Evolutionary conservation across 2,113 vertebrate species (phyloP), one percentile per base, ranked within the genome.

Genomic region (Urocynchramus pylzowi): DNA sequence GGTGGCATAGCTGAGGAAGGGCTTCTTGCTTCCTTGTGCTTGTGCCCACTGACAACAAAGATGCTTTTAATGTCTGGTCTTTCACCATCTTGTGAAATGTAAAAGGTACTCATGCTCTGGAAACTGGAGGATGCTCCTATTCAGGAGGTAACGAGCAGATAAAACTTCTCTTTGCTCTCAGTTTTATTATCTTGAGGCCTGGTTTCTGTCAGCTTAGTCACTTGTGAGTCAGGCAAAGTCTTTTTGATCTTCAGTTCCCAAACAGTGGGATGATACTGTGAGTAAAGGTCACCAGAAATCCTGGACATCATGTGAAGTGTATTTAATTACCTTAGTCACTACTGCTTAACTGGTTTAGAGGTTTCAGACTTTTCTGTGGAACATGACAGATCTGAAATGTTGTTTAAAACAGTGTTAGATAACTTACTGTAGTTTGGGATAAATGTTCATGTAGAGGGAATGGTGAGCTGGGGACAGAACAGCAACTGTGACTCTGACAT

Each of bases 261-360:
- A 68, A 53, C 42, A 44, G 50, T 69, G 0, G 28, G 31, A 86
- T 64, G 68, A 53, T 88, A 27, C 1, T 77, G 71, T 89, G 90
- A 89, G 37, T 83, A 95, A 95, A 95, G 86, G 91, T 97, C 89
- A 83, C 52, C 69, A 88, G 92, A 90, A 91, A 84, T 76, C 61
- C 76, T 87, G 90, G 90, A 79, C 87, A 45, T 87, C 42, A 9
- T 27, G 35, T 63, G 83, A 79, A 92, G 24, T 65, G 28, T 16
- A 8, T 45, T 54, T 95, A 64, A 74, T 87, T 85, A 15, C 68
- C 80, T 95, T 95, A 94, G 71, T 94, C 85, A 92, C 49, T 44
- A 31, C 37, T 78, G 70, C 75, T 94, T 63, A 78, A 71, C 68
- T 87, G 28, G 76, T 76, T 20, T 69, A 35, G 59, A 87, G 57